Evolutionary conservation across 2,797 vertebrate species (phyloP), one percentile per base, ranked within the genome.

Genomic region (Schizopygopsis pylzovi): DNA sequence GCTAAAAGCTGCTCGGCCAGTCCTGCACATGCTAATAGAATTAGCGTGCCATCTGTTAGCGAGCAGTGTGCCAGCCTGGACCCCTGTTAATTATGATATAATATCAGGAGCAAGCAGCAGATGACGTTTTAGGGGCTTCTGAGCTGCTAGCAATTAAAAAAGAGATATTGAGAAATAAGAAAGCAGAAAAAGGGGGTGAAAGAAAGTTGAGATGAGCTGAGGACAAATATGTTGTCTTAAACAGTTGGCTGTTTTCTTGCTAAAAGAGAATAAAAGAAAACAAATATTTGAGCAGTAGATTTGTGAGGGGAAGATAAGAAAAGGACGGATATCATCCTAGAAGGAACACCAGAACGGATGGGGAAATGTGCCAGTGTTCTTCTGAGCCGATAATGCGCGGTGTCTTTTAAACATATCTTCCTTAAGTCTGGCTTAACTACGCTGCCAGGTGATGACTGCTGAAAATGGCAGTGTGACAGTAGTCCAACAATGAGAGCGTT

Each of bases 11-110:
- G 94, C 90, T 94, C 94, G 94, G 96, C 95, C 97, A 96, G 93
- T 93, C 93, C 92, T 94, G 93, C 93, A 87, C 92, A 82, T 86
- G 95, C 95, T 97, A 97, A 98, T 97, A 97, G 96, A 98, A 97
- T 98, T 97, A 97, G 94, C 94, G 89, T 92, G 94, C 97, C 97
- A 98, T 98, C 97, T 98, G 97, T 95, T 97, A 94, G 96, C 92
- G 49, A 90, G 92, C 75, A 84, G 94, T 91, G 94, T 95, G 94
- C 94, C 94, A 96, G 94, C 92, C 92, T 91, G 88, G 94, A 96
- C 96, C 95, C 95, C 95, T 96, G 96, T 96, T 97, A 97, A 97
- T 96, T 94, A 97, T 95, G 95, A 97, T 95, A 93, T 92, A 94
- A 92, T 96, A 96, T 96, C 96, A 93, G 95, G 90, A 94, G 94